These are phyloP conservation scores for Sepioteuthis lessoniana DNA, from an alignment of 2,888 invertebrate genomes.

Conservation along the genomic window DNA sequence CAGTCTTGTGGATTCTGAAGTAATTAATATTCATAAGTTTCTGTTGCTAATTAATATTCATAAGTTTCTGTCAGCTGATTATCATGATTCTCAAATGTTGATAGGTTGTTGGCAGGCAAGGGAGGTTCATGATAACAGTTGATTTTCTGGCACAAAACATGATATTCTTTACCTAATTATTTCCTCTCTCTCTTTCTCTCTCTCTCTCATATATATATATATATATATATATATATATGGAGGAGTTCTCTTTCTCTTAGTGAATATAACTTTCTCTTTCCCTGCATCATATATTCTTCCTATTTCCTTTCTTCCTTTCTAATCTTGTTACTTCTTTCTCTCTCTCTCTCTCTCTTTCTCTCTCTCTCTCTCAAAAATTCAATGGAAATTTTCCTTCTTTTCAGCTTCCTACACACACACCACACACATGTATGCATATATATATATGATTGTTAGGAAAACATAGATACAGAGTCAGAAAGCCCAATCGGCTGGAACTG, in stretches of 20 bases:
- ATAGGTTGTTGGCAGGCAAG: slow-evolving; percentile 18
- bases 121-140: neutral
- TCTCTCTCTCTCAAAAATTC: too few relatives aligned
- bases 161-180: slow-evolving; percentile 33
- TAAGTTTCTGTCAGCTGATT: slow-evolving; percentile 33
- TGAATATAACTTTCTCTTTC: neutral
- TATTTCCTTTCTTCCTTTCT: neutral
- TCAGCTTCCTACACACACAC: too few relatives aligned
- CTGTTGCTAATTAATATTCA: neutral
- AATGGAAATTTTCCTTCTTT: too few relatives aligned
- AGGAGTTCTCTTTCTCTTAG: too few relatives aligned
- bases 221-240: too few relatives aligned
- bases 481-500: too few relatives aligned
- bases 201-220: too few relatives aligned
- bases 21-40: slow-evolving; percentile 33
- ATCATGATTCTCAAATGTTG: neutral
- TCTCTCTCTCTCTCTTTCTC: neutral
- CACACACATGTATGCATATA: too few relatives aligned
- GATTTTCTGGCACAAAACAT: slow-evolving; percentile 8
- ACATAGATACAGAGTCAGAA: too few relatives aligned
- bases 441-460: too few relatives aligned
- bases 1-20: neutral
- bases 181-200: neutral
- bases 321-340: neutral
- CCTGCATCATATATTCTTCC: neutral